A percentile compares a stretch with the other conserved stretches of the same genome.
phyloP scores from a whole-genome alignment of 1,140 invertebrate genomes.

The Danaus plexippus region DNA sequence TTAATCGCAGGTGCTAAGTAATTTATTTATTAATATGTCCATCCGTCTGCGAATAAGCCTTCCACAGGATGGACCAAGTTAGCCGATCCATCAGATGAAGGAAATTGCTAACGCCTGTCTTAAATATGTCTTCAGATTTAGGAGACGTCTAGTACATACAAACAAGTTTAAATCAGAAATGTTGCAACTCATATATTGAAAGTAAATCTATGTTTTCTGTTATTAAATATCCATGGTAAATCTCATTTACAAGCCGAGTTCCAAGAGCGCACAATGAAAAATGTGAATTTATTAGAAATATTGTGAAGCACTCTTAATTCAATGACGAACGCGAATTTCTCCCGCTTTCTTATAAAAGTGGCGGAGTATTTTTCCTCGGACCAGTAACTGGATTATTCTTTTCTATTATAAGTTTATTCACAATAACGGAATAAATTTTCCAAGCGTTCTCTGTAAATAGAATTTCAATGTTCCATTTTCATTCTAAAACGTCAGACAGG shows the following conservation, averaged over 20 bases:
- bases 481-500: slow-evolving; percentile 18
- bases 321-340: slow-evolving; percentile 47
- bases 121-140: slow-evolving; percentile 19
- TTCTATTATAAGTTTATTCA: slow-evolving; percentile 64
- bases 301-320: slow-evolving; percentile 55
- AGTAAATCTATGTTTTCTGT: slow-evolving; percentile 5
- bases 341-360: slow-evolving; percentile 40
- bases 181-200: slow-evolving; percentile 1
- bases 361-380: slow-evolving; percentile 29
- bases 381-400: slow-evolving; percentile 62
- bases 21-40: slow-evolving; percentile 31
- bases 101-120: slow-evolving; percentile 33
- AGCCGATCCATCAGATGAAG: slow-evolving; percentile 29
- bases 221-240: no score
- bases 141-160: no score
- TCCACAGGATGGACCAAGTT: slow-evolving; percentile 22
- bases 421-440: slow-evolving; percentile 53
- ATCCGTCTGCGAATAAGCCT: slow-evolving; percentile 29
- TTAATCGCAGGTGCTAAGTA: slow-evolving; percentile 14
- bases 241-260: no score
- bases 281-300: slow-evolving; percentile 63
- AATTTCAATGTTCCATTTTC: slow-evolving; percentile 24
- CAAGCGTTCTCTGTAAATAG: slow-evolving; percentile 28
- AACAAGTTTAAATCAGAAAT: slow-evolving; percentile 4
- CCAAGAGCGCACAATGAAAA: slow-evolving; percentile 44